phyloP scores from a whole-genome alignment of 2,113 vertebrate genomes.

The Mastomys coucha region DNA sequence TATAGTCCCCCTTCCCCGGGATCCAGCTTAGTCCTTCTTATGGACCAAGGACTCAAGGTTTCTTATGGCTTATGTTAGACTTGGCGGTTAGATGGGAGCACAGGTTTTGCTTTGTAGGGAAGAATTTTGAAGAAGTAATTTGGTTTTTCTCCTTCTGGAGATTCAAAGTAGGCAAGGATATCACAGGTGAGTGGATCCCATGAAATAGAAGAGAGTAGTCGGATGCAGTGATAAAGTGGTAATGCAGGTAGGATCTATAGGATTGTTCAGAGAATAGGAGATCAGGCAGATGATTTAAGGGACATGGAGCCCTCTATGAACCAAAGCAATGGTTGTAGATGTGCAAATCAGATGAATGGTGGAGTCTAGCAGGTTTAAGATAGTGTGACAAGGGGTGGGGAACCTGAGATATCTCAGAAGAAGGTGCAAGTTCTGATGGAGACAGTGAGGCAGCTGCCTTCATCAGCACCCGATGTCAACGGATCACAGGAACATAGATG shows the following conservation, averaged over 20 bases:
- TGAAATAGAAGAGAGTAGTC: neutral
- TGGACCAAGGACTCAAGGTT: neutral
- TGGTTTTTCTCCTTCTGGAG: neutral
- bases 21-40: neutral
- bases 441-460: neutral
- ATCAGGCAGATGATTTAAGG: neutral
- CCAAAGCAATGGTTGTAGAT: neutral
- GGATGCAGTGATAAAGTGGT: neutral
- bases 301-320: neutral
- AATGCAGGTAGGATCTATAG: too few relatives aligned
- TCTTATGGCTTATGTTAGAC: neutral
- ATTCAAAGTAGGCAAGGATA: neutral
- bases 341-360: neutral
- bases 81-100: neutral
- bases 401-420: neutral
- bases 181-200: neutral
- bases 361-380: neutral
- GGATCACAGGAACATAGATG: neutral
- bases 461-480: neutral
- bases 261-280: neutral
- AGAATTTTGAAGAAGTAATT: slow-evolving; percentile 4
- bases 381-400: neutral
- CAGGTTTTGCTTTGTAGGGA: neutral
- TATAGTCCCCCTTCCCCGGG: neutral
- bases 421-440: neutral